Conservation (phyloP, 2,797 vertebrate genomes). For the Peromyscus nudipes region DNA sequence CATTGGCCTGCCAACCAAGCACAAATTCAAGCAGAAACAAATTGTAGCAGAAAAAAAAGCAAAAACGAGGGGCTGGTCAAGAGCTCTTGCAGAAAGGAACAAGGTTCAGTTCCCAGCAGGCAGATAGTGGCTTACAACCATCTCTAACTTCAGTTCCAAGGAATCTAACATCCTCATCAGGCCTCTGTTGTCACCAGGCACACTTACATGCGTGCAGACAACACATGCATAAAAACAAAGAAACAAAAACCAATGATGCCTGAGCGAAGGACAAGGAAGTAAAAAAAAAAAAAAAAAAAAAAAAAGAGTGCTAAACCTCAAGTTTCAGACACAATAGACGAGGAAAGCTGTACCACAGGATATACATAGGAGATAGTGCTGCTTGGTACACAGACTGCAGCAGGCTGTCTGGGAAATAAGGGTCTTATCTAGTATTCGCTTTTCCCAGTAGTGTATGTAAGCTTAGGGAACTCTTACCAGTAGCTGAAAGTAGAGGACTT, state of each 20-base stretch:
- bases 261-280: background rate
- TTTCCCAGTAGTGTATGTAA: constrained; percentile 9
- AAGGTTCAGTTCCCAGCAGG: background rate
- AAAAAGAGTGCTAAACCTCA: background rate
- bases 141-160: background rate
- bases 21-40: constrained; percentile 61
- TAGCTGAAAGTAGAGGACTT: background rate
- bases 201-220: background rate
- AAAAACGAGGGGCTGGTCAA: background rate
- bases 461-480: constrained; percentile 8
- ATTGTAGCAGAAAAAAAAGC: constrained; percentile 43
- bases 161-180: background rate
- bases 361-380: background rate
- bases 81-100: background rate
- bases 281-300: constrained; percentile 59
- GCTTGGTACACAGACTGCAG: constrained; percentile 26
- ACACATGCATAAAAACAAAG: background rate
- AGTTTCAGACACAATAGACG: background rate
- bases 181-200: background rate
- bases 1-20: constrained; percentile 27
- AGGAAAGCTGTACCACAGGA: background rate
- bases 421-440: background rate
- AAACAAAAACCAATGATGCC: background rate
- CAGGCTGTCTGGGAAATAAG: background rate
- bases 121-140: background rate